phyloP scores from a whole-genome alignment of 2,888 invertebrate species.

The Drosophila phalerata region DNA sequence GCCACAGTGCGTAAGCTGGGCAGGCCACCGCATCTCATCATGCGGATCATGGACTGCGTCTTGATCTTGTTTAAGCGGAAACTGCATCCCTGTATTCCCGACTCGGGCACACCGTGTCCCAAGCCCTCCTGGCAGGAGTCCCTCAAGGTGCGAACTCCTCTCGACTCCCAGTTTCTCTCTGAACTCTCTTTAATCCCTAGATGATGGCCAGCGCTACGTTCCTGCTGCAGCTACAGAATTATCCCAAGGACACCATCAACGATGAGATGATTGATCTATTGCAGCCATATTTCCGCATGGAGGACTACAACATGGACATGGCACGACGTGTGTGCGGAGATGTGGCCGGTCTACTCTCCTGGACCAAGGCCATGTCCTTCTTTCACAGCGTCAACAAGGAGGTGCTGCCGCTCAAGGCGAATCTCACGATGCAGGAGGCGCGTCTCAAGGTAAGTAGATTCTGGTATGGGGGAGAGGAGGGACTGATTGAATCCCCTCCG shows the following conservation, averaged over 20 bases:
- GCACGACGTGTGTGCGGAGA: conserved; percentile 98
- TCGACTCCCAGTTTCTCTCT: neutral
- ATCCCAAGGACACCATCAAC: conserved; percentile 98
- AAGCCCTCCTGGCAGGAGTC: conserved; percentile 99
- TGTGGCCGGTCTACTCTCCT: conserved; percentile 96
- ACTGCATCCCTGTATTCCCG: conserved; percentile 92
- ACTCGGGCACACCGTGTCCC: conserved; percentile 92
- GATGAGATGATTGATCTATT: conserved; percentile 98
- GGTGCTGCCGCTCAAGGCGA: conserved; percentile 96
- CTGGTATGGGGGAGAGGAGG: neutral
- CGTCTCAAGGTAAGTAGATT: conserved; percentile 88
- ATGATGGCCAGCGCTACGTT: conserved; percentile 99
- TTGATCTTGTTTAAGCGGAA: conserved; percentile 96
- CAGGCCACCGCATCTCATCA: conserved; percentile 97
- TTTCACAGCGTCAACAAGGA: conserved; percentile 98
- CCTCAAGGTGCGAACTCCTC: conserved; percentile 88
- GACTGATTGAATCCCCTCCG: neutral
- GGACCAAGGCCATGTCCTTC: conserved; percentile 98
- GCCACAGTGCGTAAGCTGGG: conserved; percentile 97
- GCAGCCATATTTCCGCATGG: conserved; percentile 96
- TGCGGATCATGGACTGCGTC: conserved; percentile 99
- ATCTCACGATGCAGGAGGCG: conserved; percentile 95
- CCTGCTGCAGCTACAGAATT: conserved; percentile 95
- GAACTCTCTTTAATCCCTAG: conserved; percentile 83
- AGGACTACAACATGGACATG: conserved; percentile 98